Percentiles rank a stretch among this genome's conserved stretches.
Conservation (phyloP, 2,113 vertebrate genomes). For the Odontophorus gujanensis region DNA sequence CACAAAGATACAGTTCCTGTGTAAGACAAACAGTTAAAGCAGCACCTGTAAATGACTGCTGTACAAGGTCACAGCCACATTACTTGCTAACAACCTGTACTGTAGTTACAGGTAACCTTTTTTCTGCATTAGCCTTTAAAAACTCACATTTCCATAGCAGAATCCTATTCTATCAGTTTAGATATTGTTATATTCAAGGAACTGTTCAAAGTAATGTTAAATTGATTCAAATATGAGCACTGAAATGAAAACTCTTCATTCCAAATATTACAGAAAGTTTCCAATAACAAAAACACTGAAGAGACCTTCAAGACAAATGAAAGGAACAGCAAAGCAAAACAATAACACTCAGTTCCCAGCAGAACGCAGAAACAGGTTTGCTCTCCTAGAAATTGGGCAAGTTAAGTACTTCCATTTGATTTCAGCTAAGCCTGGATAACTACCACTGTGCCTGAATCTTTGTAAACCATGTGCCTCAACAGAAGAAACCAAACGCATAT, state of each 20-base stretch:
- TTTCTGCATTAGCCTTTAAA: background rate
- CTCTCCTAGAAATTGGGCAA: background rate
- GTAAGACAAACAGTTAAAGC: background rate
- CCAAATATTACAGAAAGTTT: background rate
- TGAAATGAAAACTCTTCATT: background rate
- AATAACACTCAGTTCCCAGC: background rate
- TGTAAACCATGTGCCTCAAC: background rate
- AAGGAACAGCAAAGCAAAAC: background rate
- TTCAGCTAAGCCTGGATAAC: background rate
- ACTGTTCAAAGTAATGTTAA: background rate
- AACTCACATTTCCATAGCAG: background rate
- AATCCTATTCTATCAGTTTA: background rate
- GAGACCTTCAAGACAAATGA: background rate
- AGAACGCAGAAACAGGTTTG: background rate
- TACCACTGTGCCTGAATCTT: accelerated
- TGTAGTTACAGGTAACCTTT: background rate
- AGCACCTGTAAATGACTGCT: background rate
- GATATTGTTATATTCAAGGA: background rate
- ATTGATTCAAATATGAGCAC: background rate
- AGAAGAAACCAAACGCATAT: background rate
- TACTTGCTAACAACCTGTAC: background rate
- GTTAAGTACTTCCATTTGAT: background rate
- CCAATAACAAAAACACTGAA: background rate
- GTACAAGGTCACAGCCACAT: background rate
- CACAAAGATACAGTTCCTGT: background rate